Conservation (phyloP, 2,113 vertebrate species). For the Corythaixoides concolor region DNA sequence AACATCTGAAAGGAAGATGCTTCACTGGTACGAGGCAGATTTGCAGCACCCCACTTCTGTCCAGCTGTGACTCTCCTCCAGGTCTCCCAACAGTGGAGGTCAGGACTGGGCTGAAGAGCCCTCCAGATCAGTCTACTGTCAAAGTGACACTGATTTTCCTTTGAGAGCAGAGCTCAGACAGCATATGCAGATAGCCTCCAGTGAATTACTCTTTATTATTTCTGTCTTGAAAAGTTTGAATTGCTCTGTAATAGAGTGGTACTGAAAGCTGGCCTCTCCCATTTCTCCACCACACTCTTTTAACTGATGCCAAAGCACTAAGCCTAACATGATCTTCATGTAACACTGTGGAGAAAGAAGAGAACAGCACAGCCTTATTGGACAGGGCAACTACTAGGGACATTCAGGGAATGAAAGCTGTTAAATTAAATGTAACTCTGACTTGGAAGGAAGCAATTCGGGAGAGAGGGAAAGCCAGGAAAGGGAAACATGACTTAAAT, state of each 20-base stretch:
- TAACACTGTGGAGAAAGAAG: background rate
- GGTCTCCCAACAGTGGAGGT: background rate
- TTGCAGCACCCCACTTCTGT: background rate
- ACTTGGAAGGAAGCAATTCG: background rate
- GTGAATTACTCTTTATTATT: background rate
- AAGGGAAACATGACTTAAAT: background rate
- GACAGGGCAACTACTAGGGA: background rate
- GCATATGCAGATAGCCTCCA: background rate
- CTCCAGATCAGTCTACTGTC: background rate
- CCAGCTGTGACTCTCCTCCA: background rate
- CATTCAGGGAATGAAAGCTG: background rate
- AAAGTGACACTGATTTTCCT: background rate
- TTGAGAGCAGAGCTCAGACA: background rate
- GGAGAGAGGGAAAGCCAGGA: background rate
- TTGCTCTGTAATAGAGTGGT: background rate
- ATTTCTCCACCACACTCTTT: fast-evolving
- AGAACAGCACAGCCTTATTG: background rate
- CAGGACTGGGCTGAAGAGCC: background rate
- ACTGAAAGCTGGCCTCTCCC: background rate
- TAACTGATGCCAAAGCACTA: background rate
- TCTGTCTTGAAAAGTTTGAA: background rate
- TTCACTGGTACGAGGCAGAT: fast-evolving
- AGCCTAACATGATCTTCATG: background rate
- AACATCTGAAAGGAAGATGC: background rate
- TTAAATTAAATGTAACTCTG: background rate